phyloP scores from a whole-genome alignment of 2,113 vertebrate species.

The Damaliscus lunatus region DNA sequence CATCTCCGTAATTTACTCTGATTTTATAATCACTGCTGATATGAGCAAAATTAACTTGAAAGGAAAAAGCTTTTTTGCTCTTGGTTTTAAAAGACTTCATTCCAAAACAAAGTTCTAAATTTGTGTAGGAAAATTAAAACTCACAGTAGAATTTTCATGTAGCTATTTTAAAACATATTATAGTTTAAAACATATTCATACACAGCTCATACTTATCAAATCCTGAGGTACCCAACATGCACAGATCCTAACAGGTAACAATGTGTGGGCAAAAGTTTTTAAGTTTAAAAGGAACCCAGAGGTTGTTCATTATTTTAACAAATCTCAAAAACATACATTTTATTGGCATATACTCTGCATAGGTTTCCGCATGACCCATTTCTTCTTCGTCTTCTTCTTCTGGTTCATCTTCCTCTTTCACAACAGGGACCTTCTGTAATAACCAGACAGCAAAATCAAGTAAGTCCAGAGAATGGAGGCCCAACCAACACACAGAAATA shows the following conservation, averaged over 20 bases:
- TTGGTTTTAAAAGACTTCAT: slow-evolving; percentile 1
- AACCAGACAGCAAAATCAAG: slow-evolving; percentile 33
- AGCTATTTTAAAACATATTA: not conserved
- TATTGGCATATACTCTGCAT: slow-evolving; percentile 99
- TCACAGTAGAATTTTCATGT: not conserved
- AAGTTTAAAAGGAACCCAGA: not conserved
- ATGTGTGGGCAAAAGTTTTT: not conserved
- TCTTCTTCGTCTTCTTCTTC: slow-evolving; percentile 99
- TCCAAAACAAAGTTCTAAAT: not conserved
- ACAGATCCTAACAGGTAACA: not conserved
- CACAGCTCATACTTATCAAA: not conserved
- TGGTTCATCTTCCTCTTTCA: slow-evolving; percentile 95
- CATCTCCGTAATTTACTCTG: not conserved
- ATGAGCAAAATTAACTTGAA: slow-evolving; percentile 13
- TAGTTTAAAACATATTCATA: not conserved
- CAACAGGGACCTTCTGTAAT: slow-evolving; percentile 88
- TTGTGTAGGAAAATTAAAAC: not conserved
- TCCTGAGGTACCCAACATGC: not conserved
- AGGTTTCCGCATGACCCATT: slow-evolving; percentile 97
- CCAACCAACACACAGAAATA: not conserved
- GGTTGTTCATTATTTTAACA: not conserved
- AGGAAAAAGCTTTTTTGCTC: not conserved
- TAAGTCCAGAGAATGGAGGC: not conserved
- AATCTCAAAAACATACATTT: slow-evolving; percentile 85
- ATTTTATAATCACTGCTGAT: not conserved